phyloP scores from a whole-genome alignment of 1,140 invertebrate species.

The Zaprionus capensis region DNA sequence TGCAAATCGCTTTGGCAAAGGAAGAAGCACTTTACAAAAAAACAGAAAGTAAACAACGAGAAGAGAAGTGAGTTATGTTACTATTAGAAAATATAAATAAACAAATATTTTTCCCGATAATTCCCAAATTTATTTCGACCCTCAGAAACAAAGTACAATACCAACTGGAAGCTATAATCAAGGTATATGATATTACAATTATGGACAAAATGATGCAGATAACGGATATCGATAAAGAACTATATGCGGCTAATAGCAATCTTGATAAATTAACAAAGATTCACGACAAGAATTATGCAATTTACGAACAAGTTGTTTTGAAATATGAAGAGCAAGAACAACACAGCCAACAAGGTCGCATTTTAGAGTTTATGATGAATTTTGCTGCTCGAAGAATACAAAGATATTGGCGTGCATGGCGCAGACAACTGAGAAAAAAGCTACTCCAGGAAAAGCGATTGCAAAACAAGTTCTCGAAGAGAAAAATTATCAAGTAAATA shows the following conservation, averaged over 20 bases:
- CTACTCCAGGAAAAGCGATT: neutral
- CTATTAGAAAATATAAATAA: neutral
- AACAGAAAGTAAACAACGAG: neutral
- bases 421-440: neutral
- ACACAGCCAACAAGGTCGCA: neutral
- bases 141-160: constrained; percentile 26
- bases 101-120: neutral
- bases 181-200: constrained; percentile 31
- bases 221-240: constrained; percentile 5
- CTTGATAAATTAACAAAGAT: constrained; percentile 5
- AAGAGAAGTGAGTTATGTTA: constrained; percentile 25
- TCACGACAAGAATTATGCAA: neutral
- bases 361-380: constrained; percentile 33
- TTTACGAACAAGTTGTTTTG: constrained; percentile 22
- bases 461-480: neutral
- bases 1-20: neutral
- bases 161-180: constrained; percentile 6
- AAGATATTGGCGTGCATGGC: constrained; percentile 39
- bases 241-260: neutral
- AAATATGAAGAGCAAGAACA: constrained; percentile 9
- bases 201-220: constrained; percentile 14
- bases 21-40: neutral
- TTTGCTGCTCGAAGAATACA: constrained; percentile 29
- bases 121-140: neutral
- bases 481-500: neutral